Percentiles rank a stretch among this genome's conserved stretches.
Conservation (phyloP, 1,140 invertebrate genomes). For the Diachasma alloeum region DNA sequence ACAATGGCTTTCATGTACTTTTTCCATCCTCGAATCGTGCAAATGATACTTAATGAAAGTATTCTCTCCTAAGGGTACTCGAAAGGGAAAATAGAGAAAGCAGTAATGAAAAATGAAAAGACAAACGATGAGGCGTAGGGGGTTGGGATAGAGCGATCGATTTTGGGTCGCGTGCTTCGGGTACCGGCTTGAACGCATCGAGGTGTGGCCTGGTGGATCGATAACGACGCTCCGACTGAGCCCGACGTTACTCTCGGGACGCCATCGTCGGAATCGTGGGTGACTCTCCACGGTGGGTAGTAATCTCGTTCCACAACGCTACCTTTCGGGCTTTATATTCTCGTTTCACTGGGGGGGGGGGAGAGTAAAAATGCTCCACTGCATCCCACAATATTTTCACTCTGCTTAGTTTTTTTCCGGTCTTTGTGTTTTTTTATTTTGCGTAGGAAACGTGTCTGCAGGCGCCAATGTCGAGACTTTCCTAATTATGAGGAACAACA, state of each 20-base stretch:
- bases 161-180: conserved; percentile 2
- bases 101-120: not conserved
- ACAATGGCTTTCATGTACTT: no score
- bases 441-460: not conserved
- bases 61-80: not conserved
- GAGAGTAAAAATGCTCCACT: not conserved
- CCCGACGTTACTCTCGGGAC: conserved; percentile 22
- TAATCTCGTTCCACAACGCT: conserved; percentile 30
- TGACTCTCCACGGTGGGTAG: conserved; percentile 31
- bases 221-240: conserved; percentile 26
- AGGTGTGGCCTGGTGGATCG: conserved; percentile 38
- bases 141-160: not conserved
- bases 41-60: not conserved
- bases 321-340: conserved; percentile 17
- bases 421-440: no score
- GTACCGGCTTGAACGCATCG: conserved; percentile 29
- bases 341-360: not conserved
- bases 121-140: not conserved
- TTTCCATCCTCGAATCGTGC: no score
- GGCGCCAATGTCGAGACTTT: not conserved
- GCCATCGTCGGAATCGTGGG: conserved; percentile 11
- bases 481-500: not conserved
- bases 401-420: not conserved
- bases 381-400: not conserved
- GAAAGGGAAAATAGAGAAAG: not conserved